phyloP scores from a whole-genome alignment of 1,140 invertebrate genomes.

The Panagrolaimus sp. region DNA sequence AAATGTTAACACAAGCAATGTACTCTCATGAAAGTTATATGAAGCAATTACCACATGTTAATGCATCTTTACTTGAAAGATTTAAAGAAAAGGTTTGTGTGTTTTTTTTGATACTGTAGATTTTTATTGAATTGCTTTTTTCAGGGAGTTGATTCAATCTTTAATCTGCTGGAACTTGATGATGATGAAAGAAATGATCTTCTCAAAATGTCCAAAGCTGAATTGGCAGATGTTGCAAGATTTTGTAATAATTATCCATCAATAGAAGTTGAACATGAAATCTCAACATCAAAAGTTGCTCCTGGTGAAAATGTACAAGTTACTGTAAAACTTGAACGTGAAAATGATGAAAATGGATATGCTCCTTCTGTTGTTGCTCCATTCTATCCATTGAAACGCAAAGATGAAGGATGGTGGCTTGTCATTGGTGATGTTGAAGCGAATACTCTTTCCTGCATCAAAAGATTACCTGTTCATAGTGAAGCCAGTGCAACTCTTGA shows the following conservation, averaged over 20 bases:
- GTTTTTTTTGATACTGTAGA: slow-evolving; percentile 20
- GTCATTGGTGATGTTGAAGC: slow-evolving; percentile 91
- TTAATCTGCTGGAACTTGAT: slow-evolving; percentile 96
- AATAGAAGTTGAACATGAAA: slow-evolving; percentile 90
- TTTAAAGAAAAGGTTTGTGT: slow-evolving; percentile 73
- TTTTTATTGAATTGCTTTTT: slow-evolving; percentile 29
- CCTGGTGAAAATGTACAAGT: slow-evolving; percentile 69
- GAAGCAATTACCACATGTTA: slow-evolving; percentile 93
- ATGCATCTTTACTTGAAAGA: slow-evolving; percentile 77
- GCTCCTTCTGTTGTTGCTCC: slow-evolving; percentile 96
- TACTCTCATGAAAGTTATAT: slow-evolving; percentile 97
- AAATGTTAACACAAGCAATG: slow-evolving; percentile 99
- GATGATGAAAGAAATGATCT: slow-evolving; percentile 82
- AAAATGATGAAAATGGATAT: slow-evolving; percentile 88
- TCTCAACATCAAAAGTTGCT: slow-evolving; percentile 71
- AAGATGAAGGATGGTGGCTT: slow-evolving; percentile 99
- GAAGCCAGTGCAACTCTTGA: slow-evolving; percentile 89
- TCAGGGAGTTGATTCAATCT: slow-evolving; percentile 80
- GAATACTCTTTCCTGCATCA: slow-evolving; percentile 91
- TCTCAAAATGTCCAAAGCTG: slow-evolving; percentile 73
- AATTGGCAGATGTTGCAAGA: slow-evolving; percentile 92
- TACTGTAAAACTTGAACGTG: slow-evolving; percentile 83
- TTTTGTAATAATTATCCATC: slow-evolving; percentile 99
- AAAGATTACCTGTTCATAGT: slow-evolving; percentile 72
- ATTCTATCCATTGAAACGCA: slow-evolving; percentile 82